phyloP scores from a whole-genome alignment of 1,140 invertebrate genomes.

The Dendrolimus punctatus region DNA sequence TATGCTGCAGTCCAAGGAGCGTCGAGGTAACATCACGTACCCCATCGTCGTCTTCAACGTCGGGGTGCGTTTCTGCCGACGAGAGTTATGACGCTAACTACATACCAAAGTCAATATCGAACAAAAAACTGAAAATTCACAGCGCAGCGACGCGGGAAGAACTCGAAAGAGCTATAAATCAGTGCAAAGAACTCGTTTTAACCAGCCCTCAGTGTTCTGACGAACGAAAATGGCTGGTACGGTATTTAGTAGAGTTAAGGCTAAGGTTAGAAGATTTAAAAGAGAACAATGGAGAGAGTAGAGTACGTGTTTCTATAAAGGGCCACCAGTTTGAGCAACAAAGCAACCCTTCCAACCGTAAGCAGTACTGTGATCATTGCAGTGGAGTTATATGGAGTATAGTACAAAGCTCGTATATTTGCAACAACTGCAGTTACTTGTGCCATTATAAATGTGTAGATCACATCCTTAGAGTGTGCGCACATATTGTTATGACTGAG shows the following conservation, averaged over 20 bases:
- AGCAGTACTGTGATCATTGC: constrained; percentile 88
- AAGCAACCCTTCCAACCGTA: constrained; percentile 63
- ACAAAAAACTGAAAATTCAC: constrained; percentile 68
- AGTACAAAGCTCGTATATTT: constrained; percentile 64
- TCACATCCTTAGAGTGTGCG: constrained; percentile 81
- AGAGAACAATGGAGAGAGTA: constrained; percentile 74
- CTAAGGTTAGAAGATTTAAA: constrained; percentile 84
- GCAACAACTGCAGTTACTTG: constrained; percentile 56
- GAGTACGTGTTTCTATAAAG: constrained; percentile 71
- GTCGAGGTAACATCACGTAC: constrained; percentile 32
- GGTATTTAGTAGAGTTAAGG: constrained; percentile 87
- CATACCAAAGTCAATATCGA: constrained; percentile 65
- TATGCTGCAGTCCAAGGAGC: constrained; percentile 60
- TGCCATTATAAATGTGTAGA: constrained; percentile 85
- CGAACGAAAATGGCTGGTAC: constrained; percentile 87
- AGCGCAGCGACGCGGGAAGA: constrained; percentile 53
- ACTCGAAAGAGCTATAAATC: constrained; percentile 64
- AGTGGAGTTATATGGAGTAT: constrained; percentile 85
- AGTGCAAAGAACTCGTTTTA: constrained; percentile 85
- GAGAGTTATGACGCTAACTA: constrained; percentile 62
- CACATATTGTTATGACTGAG: constrained; percentile 83
- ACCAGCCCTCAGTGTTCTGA: constrained; percentile 82
- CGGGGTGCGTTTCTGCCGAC: constrained; percentile 60
- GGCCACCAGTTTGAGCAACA: constrained; percentile 84
- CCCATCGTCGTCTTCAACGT: constrained; percentile 56